These are phyloP conservation scores for Coregonus clupeaformis DNA, from an alignment of 2,113 vertebrate genomes.

Conservation along the genomic window DNA sequence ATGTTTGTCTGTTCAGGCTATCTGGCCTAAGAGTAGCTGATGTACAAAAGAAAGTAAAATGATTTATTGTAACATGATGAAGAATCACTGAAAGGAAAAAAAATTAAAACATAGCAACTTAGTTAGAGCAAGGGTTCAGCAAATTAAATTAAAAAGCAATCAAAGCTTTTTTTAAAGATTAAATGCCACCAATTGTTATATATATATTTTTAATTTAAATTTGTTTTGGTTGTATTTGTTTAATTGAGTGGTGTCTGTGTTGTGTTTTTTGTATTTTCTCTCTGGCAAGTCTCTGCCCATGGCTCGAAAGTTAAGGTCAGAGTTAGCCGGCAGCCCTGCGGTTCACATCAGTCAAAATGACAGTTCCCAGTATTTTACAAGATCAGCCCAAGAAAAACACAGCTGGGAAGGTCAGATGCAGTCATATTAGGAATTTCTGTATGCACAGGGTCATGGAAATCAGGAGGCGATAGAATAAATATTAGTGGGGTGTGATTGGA, in stretches of 20 bases:
- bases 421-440: conserved; percentile 86
- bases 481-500: conserved; percentile 60
- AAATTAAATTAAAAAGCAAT: conserved; percentile 89
- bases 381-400: conserved; percentile 78
- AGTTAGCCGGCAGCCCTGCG: conserved; percentile 79
- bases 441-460: conserved; percentile 83
- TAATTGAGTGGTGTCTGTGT: conserved; percentile 42
- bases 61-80: conserved; percentile 99
- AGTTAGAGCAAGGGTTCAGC: conserved; percentile 99
- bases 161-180: conserved; percentile 70
- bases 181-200: conserved; percentile 57
- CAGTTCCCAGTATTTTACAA: conserved; percentile 81
- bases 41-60: conserved; percentile 99
- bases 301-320: conserved; percentile 81
- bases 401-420: conserved; percentile 81
- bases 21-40: conserved; percentile 99
- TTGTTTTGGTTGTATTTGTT: conserved; percentile 51
- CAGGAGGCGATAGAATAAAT: conserved; percentile 79
- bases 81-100: conserved; percentile 85
- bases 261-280: conserved; percentile 54
- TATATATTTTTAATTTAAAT: background rate
- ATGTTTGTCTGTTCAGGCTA: conserved; percentile 99
- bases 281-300: conserved; percentile 64
- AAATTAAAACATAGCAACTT: conserved; percentile 88
- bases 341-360: conserved; percentile 92